phyloP scores from a whole-genome alignment of 2,888 invertebrate species.

The Ellobium chinense region DNA sequence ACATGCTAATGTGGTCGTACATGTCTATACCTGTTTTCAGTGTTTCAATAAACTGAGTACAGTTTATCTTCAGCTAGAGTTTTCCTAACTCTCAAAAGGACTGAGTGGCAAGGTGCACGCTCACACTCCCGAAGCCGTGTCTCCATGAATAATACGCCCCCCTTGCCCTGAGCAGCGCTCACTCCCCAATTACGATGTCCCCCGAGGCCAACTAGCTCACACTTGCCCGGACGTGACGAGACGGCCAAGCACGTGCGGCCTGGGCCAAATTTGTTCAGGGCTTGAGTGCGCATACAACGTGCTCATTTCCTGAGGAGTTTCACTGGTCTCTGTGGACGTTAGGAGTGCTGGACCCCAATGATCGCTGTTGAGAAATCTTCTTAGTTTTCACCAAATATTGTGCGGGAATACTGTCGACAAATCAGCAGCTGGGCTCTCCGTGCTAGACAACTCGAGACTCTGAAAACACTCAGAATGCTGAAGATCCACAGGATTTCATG shows the following conservation, averaged over 20 bases:
- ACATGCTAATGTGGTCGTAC: too few species aligned
- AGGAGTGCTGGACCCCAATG: slow-evolving; percentile 11
- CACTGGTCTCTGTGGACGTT: background rate
- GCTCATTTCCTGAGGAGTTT: slow-evolving; percentile 35
- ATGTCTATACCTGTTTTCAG: too few species aligned
- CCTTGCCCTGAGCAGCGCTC: background rate
- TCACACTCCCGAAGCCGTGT: background rate
- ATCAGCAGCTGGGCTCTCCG: slow-evolving; percentile 18
- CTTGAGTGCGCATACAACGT: slow-evolving; percentile 33
- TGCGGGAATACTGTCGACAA: background rate
- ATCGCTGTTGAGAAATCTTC: background rate
- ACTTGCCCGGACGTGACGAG: slow-evolving; percentile 12
- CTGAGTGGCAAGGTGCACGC: too few species aligned
- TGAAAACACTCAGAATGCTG: slow-evolving; percentile 1
- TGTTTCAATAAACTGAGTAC: too few species aligned
- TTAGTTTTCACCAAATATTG: slow-evolving; percentile 30
- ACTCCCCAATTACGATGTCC: background rate
- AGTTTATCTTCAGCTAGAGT: too few species aligned
- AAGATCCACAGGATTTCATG: background rate
- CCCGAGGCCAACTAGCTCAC: slow-evolving; percentile 24
- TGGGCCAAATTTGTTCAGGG: slow-evolving; percentile 32
- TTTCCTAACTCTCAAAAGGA: too few species aligned
- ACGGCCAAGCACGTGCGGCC: slow-evolving; percentile 32
- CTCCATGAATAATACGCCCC: slow-evolving; percentile 17
- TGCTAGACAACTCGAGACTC: slow-evolving; percentile 7